Evolutionary conservation across 1,140 invertebrate genomes (phyloP), one percentile per base, ranked within the genome.

Genomic region (Ips nitidus): DNA sequence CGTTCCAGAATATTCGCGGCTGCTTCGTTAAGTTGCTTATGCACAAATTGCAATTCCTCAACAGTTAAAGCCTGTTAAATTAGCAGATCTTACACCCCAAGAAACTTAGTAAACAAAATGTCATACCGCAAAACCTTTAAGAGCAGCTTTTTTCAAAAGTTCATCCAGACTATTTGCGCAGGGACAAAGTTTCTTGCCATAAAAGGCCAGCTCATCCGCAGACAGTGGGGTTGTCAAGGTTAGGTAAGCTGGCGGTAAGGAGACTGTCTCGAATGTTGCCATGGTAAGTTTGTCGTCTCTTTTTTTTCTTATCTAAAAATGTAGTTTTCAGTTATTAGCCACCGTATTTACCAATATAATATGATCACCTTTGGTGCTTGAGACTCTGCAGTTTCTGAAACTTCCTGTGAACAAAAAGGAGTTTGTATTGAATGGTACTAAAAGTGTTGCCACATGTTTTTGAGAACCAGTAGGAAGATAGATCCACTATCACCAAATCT

Each of bases 11-110:
- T n/a, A 36, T 67, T 71, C 2, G 71, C 70, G 3, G 67, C 70
- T 5, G 71, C 74, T 6, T 75, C 72, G 41, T 68, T 66, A 3
- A 75, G 58, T 47, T 75, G 71, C 36, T 53, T 70, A 53, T 75
- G 73, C 8, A 76, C 58, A 6, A 73, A 64, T 59, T 74, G 66
- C 7, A 76, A 53, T 40, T 76, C 75, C 50, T 74, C 73, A 8
- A 75, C 69, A 8, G 58, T n/a, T 40, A 76, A 58, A 4, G 61
- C 55, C 75, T 76, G 53, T 36, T 69, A 66, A 55, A 43, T 22
- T 50, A 2, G 8, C 41, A 53, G 4, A 41, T 3, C 41, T 70
- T 50, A 22, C 22, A 22, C 22, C 22, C 22, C 22, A 22, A 22
- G 22, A 22, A 22, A 22, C 22, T 2, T 40, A 40, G 37, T 6